A percentile compares a stretch with the other conserved stretches of the same genome.
Conservation (phyloP, 2,113 vertebrate species). For the Gasterosteus aculeatus region DNA sequence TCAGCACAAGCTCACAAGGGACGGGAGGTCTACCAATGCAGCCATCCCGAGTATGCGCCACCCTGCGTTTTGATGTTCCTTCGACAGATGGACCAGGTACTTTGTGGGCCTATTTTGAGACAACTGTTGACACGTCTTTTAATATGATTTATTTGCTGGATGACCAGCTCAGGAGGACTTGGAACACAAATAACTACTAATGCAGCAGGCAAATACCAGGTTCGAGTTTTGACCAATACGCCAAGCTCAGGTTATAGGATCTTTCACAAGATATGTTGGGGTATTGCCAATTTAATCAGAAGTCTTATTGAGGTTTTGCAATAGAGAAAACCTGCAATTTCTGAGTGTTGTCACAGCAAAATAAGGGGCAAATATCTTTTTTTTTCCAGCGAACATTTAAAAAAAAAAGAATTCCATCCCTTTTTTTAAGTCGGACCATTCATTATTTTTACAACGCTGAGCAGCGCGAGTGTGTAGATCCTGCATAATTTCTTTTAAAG, state of each 20-base stretch:
- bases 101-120: constrained; percentile 76
- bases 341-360: background rate
- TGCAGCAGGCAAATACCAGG: constrained; percentile 49
- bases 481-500: constrained; percentile 8
- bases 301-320: background rate
- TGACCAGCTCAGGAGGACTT: constrained; percentile 66
- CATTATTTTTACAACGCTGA: background rate
- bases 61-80: constrained; percentile 63
- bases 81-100: constrained; percentile 69
- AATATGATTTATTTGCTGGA: constrained; percentile 74
- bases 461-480: background rate
- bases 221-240: constrained; percentile 46
- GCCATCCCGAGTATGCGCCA: constrained; percentile 46
- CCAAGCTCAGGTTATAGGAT: constrained; percentile 5
- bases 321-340: background rate
- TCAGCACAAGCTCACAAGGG: constrained; percentile 2
- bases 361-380: background rate
- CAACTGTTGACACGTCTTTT: constrained; percentile 73
- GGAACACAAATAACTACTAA: constrained; percentile 73
- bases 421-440: background rate
- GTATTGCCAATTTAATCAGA: background rate
- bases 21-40: constrained; percentile 22
- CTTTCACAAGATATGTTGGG: background rate
- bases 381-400: background rate
- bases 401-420: background rate